Evolutionary conservation across 2,113 vertebrate genomes (phyloP), one percentile per base, ranked within the genome.

Genomic region (Marcusenius ussheri): DNA sequence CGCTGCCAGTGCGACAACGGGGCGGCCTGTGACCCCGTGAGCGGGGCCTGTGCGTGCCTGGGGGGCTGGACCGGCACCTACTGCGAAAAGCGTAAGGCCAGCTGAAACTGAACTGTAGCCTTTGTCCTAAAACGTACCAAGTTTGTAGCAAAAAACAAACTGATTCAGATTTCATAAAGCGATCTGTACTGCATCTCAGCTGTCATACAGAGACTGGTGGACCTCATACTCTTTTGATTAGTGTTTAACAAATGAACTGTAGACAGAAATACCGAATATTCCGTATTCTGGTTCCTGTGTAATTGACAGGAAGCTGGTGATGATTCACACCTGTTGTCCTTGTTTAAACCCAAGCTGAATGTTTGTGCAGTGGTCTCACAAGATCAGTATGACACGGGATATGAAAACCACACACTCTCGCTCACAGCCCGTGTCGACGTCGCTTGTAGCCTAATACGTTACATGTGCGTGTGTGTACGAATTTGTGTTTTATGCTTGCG

Each of bases 21-120:
- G 15, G 97, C 96, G 0, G 50, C 90, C 13, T 97, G 97, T 9
- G 97, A 97, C 91, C 96, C 96, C 0, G 90, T 97, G 92, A 96
- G 97, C 0, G 97, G 97, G 8, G 96, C 96, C 24, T 97, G 97
- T 0, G 96, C 94, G 0, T 97, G 97, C 91, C 89, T 90, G 0
- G 92, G 95, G 0, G 97, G 97, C 90, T 97, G 97, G 97, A 87
- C 95, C 47, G 97, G 97, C 0, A 96, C 96, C 17, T 96, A 96
- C 93, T 97, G 97, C 0, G 96, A 97, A 91, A 95, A 92, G 0
- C 13, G 97, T 97, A 85, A 92, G 96, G 3, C 21, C 19, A 51
- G 2, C 45, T 27, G 21, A 50, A 24, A 5, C 27, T 11, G 15
- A 31, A 49, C 27, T 42, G 17, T 83, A 83, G 19, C 35, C 19